Conservation (phyloP, 2,888 invertebrate species). For the Plagodis dolabraria region DNA sequence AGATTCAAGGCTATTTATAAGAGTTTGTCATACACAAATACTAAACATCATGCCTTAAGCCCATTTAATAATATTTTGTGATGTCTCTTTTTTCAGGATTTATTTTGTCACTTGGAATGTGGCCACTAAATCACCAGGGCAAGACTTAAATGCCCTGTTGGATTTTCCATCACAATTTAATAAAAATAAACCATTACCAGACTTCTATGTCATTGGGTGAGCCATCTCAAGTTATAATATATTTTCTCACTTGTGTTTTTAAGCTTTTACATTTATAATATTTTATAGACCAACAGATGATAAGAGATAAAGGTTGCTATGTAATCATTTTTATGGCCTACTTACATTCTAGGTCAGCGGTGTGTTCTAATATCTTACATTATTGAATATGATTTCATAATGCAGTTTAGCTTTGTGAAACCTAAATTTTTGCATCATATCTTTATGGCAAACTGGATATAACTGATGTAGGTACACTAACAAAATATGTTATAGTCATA, state of each 20-base stretch:
- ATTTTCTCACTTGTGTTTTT: too few relatives aligned
- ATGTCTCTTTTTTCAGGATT: slow-evolving; percentile 79
- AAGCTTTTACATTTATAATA: too few relatives aligned
- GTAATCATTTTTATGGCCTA: slow-evolving; percentile 20
- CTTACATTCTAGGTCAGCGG: slow-evolving; percentile 41
- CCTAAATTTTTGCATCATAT: too few relatives aligned
- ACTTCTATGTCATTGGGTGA: slow-evolving; percentile 94
- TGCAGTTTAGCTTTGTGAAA: too few relatives aligned
- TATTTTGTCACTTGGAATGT: slow-evolving; percentile 97
- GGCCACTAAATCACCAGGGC: slow-evolving; percentile 90
- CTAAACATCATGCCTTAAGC: neutral
- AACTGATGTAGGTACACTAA: too few relatives aligned
- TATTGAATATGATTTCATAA: slow-evolving; percentile 6
- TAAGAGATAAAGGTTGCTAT: too few relatives aligned
- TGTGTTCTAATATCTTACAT: slow-evolving; percentile 14
- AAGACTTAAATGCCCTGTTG: slow-evolving; percentile 89
- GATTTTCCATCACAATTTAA: slow-evolving; percentile 87
- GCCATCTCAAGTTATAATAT: slow-evolving; percentile 27
- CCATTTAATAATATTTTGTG: too few relatives aligned
- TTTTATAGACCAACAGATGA: too few relatives aligned
- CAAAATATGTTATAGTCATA: too few relatives aligned
- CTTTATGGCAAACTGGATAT: too few relatives aligned
- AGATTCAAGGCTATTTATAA: slow-evolving; percentile 55
- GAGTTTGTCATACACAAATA: slow-evolving; percentile 18
- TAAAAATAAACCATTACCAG: slow-evolving; percentile 88